Conservation (phyloP, 2,113 vertebrate genomes). For the Xyrauchen texanus region DNA sequence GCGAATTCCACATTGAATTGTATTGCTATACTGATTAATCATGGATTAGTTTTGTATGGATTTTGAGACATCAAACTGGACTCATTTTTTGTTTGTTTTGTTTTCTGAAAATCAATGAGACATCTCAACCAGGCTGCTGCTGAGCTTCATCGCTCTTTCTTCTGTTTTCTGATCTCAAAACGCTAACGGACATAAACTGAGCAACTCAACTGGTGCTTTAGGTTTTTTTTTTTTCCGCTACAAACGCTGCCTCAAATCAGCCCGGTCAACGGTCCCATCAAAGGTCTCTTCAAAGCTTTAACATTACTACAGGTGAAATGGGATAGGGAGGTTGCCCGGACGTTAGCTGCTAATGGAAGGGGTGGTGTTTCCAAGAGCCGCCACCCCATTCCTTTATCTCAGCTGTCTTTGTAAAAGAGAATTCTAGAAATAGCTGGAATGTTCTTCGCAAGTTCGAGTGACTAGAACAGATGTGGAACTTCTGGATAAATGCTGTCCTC, state of each 20-base stretch:
- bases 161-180: neutral
- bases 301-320: conserved; percentile 40
- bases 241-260: conserved; percentile 49
- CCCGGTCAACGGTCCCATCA: neutral
- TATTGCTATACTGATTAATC: conserved; percentile 18
- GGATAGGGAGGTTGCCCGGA: neutral
- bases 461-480: too few species aligned
- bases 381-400: neutral
- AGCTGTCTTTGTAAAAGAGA: neutral
- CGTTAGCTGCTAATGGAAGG: conserved; percentile 34
- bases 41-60: conserved; percentile 42
- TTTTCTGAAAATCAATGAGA: conserved; percentile 21
- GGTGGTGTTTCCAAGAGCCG: neutral
- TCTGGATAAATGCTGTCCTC: neutral
- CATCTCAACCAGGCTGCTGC: conserved; percentile 54
- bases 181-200: neutral
- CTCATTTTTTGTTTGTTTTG: neutral
- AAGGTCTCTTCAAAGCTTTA: conserved; percentile 42
- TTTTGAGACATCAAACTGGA: conserved; percentile 31
- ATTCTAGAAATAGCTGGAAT: neutral
- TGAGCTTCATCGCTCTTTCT: conserved; percentile 14
- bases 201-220: conserved; percentile 25
- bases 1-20: conserved; percentile 2
- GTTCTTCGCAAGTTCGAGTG: too few species aligned
- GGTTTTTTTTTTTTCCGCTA: too few species aligned